These are phyloP conservation scores for Poecile montanus DNA, from an alignment of 2,797 vertebrate species.

Conservation along the genomic window DNA sequence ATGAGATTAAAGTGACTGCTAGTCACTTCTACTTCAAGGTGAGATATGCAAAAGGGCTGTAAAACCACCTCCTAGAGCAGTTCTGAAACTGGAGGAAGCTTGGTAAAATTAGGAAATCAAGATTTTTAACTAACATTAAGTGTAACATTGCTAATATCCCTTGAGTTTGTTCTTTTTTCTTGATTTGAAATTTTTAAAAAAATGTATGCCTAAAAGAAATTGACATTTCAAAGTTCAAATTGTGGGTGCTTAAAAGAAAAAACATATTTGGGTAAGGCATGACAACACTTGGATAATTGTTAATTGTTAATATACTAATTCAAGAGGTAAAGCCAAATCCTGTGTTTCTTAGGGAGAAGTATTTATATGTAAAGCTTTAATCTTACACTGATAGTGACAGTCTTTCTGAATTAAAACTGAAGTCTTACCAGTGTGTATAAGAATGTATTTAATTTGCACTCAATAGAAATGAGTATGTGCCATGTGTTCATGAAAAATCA, in stretches of 20 bases:
- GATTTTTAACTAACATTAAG: neutral
- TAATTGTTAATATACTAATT: neutral
- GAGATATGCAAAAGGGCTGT: neutral
- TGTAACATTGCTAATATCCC: neutral
- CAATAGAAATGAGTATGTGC: neutral
- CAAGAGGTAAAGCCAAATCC: neutral
- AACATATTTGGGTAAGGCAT: neutral
- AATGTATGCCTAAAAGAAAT: neutral
- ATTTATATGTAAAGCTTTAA: neutral
- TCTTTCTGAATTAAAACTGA: neutral
- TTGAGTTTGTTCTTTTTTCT: neutral
- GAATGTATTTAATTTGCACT: constrained; percentile 16
- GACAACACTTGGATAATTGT: neutral
- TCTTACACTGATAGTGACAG: neutral
- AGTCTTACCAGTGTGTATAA: neutral
- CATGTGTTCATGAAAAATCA: constrained; percentile 27
- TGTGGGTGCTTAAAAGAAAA: neutral
- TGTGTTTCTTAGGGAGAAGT: neutral
- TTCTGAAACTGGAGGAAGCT: neutral
- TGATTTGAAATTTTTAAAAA: neutral
- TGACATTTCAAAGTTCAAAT: neutral
- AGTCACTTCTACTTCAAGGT: neutral
- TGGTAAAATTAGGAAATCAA: neutral
- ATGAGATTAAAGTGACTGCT: neutral
- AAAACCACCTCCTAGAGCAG: neutral